Conservation (phyloP, 30 jellyfish, hydroid and myxozoan species). For the Rhopilema esculentum region DNA sequence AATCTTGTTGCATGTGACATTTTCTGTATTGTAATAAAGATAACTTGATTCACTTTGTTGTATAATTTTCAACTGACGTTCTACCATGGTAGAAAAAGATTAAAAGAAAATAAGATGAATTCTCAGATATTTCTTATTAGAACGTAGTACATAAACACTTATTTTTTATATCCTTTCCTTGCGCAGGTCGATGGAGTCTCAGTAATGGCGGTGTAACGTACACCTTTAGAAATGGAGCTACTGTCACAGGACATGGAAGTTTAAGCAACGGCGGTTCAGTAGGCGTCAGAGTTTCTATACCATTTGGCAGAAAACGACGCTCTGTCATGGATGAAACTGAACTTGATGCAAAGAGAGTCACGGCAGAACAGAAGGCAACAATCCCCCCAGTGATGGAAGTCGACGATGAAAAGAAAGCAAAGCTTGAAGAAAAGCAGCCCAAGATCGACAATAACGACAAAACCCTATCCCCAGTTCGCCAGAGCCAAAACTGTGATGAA, state of each 20-base stretch:
- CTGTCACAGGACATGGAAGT: constrained; percentile 59
- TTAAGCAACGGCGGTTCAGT: constrained; percentile 33
- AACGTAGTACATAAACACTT: neutral
- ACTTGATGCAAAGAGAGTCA: neutral
- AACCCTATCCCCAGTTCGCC: neutral
- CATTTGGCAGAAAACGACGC: constrained; percentile 60
- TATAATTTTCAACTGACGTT: no score
- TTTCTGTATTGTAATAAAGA: no score
- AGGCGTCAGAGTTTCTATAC: constrained; percentile 32
- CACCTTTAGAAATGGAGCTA: constrained; percentile 33
- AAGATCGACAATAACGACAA: neutral
- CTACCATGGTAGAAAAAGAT: neutral
- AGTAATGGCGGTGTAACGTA: constrained; percentile 66
- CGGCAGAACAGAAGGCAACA: neutral
- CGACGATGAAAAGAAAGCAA: neutral
- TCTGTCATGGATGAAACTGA: constrained; percentile 14
- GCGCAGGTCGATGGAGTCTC: constrained; percentile 56
- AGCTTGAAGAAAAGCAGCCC: neutral
- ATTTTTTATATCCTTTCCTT: neutral
- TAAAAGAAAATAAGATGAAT: no score
- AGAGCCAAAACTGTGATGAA: constrained; percentile 46
- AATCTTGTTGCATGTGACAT: no score
- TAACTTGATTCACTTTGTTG: no score
- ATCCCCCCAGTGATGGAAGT: neutral
- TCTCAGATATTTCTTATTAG: neutral